These are phyloP conservation scores for Melospiza georgiana DNA, from an alignment of 2,113 vertebrate genomes.

Conservation along the genomic window DNA sequence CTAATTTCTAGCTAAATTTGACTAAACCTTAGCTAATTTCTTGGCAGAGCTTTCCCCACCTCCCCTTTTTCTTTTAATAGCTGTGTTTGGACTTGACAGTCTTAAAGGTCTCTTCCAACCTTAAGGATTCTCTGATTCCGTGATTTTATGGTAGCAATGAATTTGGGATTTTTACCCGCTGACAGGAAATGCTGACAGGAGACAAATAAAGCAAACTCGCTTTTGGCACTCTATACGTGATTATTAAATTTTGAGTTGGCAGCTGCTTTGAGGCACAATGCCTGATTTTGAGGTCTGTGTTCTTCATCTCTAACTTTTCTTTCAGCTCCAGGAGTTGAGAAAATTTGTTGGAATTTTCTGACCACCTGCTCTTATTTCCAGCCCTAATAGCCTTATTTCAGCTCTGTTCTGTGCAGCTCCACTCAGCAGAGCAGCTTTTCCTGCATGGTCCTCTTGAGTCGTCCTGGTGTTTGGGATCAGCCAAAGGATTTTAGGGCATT, in stretches of 20 bases:
- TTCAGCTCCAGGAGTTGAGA: neutral
- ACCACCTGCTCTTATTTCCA: neutral
- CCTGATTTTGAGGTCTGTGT: neutral
- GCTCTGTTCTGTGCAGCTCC: neutral
- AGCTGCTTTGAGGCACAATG: neutral
- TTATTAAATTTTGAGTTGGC: neutral
- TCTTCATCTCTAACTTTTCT: neutral
- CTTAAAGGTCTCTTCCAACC: neutral
- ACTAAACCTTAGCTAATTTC: neutral
- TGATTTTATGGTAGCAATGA: neutral
- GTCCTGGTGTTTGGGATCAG: neutral
- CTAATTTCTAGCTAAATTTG: conserved; percentile 14
- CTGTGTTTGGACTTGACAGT: neutral
- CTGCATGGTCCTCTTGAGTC: neutral
- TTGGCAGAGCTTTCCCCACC: neutral
- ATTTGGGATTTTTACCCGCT: neutral
- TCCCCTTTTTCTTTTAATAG: conserved; percentile 22
- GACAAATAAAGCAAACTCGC: neutral
- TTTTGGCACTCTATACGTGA: neutral
- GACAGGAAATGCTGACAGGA: neutral
- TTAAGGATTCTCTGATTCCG: neutral
- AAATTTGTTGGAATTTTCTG: neutral
- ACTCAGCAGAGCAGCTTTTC: neutral
- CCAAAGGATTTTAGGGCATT: neutral
- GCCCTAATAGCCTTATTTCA: neutral